phyloP scores from a whole-genome alignment of 1,140 invertebrate genomes.

The Apis laboriosa region DNA sequence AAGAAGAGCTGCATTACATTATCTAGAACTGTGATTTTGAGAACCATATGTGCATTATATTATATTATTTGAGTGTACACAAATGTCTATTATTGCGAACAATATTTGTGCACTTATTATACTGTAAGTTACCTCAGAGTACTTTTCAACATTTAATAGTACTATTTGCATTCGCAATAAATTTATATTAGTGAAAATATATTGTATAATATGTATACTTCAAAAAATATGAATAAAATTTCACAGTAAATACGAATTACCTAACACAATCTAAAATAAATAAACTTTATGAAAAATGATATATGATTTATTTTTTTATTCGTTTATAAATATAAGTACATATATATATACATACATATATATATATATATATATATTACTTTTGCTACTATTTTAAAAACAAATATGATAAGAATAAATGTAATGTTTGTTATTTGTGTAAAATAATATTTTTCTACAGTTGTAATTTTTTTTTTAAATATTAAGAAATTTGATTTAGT shows the following conservation, averaged over 20 bases:
- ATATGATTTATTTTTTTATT: constrained; percentile 55
- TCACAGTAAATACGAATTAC: constrained; percentile 47
- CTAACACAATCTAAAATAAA: constrained; percentile 56
- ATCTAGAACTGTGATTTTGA: constrained; percentile 36
- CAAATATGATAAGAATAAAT: background rate
- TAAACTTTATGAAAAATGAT: constrained; percentile 42
- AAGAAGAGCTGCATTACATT: constrained; percentile 59
- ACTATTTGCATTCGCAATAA: constrained; percentile 41
- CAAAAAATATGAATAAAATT: constrained; percentile 56
- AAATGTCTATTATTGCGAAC: constrained; percentile 49
- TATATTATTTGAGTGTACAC: constrained; percentile 38
- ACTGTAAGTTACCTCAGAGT: constrained; percentile 36
- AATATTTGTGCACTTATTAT: constrained; percentile 38
- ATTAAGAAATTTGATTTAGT: constrained; percentile 15
- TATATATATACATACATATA: background rate
- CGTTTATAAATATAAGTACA: constrained; percentile 13
- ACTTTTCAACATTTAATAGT: constrained; percentile 19
- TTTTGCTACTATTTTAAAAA: background rate
- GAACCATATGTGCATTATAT: constrained; percentile 37
- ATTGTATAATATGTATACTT: constrained; percentile 51
- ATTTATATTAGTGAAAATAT: constrained; percentile 43
- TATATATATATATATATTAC: background rate
- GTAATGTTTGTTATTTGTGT: background rate
- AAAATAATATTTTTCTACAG: background rate
- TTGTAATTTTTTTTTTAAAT: background rate